These are phyloP conservation scores for Sinohyriopsis cumingii DNA, from an alignment of 2,888 invertebrate species.

Conservation along the genomic window DNA sequence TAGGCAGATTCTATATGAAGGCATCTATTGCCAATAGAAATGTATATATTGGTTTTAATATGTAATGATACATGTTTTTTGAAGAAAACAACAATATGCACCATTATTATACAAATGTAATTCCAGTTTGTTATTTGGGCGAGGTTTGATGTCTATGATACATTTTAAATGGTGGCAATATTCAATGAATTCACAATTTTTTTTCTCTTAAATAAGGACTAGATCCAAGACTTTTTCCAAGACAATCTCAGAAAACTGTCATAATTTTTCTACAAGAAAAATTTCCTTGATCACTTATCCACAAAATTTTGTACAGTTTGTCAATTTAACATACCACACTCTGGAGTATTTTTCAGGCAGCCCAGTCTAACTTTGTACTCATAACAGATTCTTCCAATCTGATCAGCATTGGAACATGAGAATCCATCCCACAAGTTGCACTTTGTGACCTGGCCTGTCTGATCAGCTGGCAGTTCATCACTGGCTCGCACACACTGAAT, in stretches of 20 bases:
- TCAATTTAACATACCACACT: constrained; percentile 54
- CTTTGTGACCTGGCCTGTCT: constrained; percentile 50
- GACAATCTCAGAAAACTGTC: background rate
- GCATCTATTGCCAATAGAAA: no score
- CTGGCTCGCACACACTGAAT: constrained; percentile 64
- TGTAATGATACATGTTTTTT: no score
- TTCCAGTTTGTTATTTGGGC: no score
- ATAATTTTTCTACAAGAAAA: background rate
- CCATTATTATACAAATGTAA: no score
- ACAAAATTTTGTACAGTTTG: background rate
- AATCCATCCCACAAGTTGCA: constrained; percentile 80
- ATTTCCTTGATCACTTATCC: background rate
- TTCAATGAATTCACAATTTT: no score
- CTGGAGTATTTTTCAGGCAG: constrained; percentile 51
- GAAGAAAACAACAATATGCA: no score
- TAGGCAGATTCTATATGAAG: no score
- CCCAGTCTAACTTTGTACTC: constrained; percentile 61
- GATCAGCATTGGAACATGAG: constrained; percentile 75
- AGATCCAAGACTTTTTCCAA: background rate
- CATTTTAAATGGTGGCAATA: no score
- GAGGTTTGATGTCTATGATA: no score
- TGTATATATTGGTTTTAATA: no score
- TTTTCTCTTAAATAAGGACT: no score
- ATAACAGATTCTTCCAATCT: constrained; percentile 42
- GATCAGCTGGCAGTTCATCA: constrained; percentile 43